phyloP scores from a whole-genome alignment of 2,113 vertebrate species.

The Apodemus sylvaticus region DNA sequence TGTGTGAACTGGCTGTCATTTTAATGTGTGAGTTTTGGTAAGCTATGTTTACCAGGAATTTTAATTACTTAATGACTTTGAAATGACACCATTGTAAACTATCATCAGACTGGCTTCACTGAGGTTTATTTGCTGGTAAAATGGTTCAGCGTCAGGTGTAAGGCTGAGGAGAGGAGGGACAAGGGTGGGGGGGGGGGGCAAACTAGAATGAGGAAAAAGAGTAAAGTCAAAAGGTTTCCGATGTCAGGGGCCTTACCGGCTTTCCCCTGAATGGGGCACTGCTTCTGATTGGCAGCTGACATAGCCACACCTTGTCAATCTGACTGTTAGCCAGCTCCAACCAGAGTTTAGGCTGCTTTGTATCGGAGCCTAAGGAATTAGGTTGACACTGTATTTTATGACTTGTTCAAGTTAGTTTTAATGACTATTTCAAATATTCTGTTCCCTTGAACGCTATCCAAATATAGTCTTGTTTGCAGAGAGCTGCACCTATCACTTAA shows the following conservation, averaged over 20 bases:
- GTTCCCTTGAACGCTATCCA: constrained; percentile 65
- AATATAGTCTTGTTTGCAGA: constrained; percentile 67
- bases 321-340: neutral
- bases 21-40: constrained; percentile 57
- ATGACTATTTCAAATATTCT: constrained; percentile 63
- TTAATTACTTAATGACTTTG: constrained; percentile 69
- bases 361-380: constrained; percentile 1
- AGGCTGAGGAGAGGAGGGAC: neutral
- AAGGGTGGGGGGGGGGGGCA: neutral
- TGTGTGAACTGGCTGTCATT: constrained; percentile 43
- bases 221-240: neutral
- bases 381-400: constrained; percentile 39
- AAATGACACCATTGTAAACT: constrained; percentile 60
- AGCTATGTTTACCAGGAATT: constrained; percentile 54
- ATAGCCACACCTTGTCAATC: neutral
- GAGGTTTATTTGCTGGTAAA: constrained; percentile 48
- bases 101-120: constrained; percentile 13
- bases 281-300: neutral
- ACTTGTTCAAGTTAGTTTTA: constrained; percentile 63
- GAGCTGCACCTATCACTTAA: constrained; percentile 71
- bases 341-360: neutral
- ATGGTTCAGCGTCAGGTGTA: neutral
- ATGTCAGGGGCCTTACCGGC: neutral
- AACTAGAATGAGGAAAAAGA: neutral
- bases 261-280: neutral